A percentile compares a stretch with the other conserved stretches of the same genome.
These are phyloP conservation scores for Solenodon paradoxus DNA, from an alignment of 2,113 vertebrate species.

Conservation along the genomic window DNA sequence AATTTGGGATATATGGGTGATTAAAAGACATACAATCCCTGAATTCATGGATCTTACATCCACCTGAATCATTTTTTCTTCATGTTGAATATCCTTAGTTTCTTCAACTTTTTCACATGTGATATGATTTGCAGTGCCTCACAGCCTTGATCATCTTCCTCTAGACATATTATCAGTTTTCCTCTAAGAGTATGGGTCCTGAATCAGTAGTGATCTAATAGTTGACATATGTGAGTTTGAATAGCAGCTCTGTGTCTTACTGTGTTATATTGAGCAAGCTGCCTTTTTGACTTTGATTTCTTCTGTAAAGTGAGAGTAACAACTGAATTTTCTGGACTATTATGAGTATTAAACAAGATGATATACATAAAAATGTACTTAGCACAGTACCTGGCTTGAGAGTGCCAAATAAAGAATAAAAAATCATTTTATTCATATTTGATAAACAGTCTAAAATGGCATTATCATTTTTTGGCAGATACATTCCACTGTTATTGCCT, in stretches of 20 bases:
- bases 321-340: neutral
- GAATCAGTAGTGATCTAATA: neutral
- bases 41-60: neutral
- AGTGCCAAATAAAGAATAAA: neutral
- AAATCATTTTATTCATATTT: conserved; percentile 37
- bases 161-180: neutral
- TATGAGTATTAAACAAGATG: conserved; percentile 10
- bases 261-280: neutral
- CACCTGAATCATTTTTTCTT: neutral
- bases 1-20: neutral
- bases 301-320: conserved; percentile 23
- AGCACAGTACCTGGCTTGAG: neutral
- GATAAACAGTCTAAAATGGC: neutral
- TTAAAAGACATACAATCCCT: neutral
- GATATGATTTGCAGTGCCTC: neutral
- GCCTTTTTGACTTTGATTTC: neutral
- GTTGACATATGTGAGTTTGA: neutral
- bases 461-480: conserved; percentile 39
- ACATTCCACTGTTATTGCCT: neutral
- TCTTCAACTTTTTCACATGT: neutral
- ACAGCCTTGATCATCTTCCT: neutral
- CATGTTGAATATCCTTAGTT: conserved; percentile 1
- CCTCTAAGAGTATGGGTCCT: neutral
- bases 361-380: neutral
- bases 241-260: neutral